Percentiles rank a stretch among this genome's conserved stretches.
phyloP scores from a whole-genome alignment of 1,140 invertebrate species.

The Elymnias hypermnestra region DNA sequence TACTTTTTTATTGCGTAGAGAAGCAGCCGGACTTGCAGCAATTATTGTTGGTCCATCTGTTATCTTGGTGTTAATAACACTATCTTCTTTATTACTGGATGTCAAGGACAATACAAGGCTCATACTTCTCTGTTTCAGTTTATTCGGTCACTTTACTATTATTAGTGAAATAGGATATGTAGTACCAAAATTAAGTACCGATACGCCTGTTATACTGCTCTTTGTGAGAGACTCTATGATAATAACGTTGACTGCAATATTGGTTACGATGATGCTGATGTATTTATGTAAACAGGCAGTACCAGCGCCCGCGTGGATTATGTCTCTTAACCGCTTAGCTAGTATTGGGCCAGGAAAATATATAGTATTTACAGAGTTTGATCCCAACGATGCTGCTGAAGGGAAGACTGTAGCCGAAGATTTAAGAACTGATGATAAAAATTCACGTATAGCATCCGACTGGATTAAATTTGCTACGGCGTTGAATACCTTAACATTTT shows the following conservation, averaged over 20 bases:
- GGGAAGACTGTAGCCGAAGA: slow-evolving; percentile 40
- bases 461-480: slow-evolving; percentile 57
- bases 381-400: slow-evolving; percentile 39
- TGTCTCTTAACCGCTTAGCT: slow-evolving; percentile 37
- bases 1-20: slow-evolving; percentile 51
- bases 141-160: slow-evolving; percentile 60
- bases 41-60: slow-evolving; percentile 53
- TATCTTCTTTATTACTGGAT: slow-evolving; percentile 48
- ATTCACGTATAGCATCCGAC: slow-evolving; percentile 22
- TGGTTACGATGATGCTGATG: slow-evolving; percentile 53
- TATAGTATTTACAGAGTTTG: slow-evolving; percentile 61
- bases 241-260: slow-evolving; percentile 42
- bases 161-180: slow-evolving; percentile 56
- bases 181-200: slow-evolving; percentile 57
- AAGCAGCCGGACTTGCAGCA: slow-evolving; percentile 55
- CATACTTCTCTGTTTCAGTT: slow-evolving; percentile 53
- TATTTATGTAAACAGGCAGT: slow-evolving; percentile 33
- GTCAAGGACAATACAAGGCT: slow-evolving; percentile 54
- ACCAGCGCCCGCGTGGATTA: slow-evolving; percentile 43
- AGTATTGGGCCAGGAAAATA: slow-evolving; percentile 53
- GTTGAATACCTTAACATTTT: slow-evolving; percentile 48
- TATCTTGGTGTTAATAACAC: slow-evolving; percentile 45
- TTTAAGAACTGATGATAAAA: slow-evolving; percentile 20
- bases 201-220: slow-evolving; percentile 56
- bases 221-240: slow-evolving; percentile 63